A percentile compares a stretch with the other conserved stretches of the same genome.
phyloP scores from a whole-genome alignment of 2,888 invertebrate genomes.

The Cosmia trapezina region DNA sequence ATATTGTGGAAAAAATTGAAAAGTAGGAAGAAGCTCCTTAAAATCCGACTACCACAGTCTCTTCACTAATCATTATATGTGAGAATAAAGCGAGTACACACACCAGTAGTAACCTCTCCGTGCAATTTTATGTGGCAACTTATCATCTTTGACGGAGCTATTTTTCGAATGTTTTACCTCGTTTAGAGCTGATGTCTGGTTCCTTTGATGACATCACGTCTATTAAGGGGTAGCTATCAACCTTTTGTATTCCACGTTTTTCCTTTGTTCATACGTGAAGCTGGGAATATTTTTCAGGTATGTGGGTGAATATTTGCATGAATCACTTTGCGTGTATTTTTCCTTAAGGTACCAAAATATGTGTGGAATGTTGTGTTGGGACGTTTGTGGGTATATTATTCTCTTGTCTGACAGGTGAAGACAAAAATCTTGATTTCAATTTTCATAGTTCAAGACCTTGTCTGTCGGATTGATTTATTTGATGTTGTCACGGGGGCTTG shows the following conservation, averaged over 20 bases:
- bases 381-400: slow-evolving; percentile 22
- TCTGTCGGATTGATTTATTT: background rate
- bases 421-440: slow-evolving; percentile 8
- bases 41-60: background rate
- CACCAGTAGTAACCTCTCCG: slow-evolving; percentile 37
- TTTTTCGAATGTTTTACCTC: slow-evolving; percentile 81
- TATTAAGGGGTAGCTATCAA: slow-evolving; percentile 63
- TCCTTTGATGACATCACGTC: slow-evolving; percentile 77
- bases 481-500: background rate
- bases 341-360: slow-evolving; percentile 32
- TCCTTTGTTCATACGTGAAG: slow-evolving; percentile 60
- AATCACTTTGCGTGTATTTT: slow-evolving; percentile 45
- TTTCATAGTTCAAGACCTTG: background rate
- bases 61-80: background rate
- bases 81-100: slow-evolving; percentile 48
- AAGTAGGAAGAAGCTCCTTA: background rate
- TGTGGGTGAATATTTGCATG: slow-evolving; percentile 55
- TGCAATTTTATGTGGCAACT: slow-evolving; percentile 77
- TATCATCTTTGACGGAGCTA: slow-evolving; percentile 79
- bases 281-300: slow-evolving; percentile 52
- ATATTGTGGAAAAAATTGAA: background rate
- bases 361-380: slow-evolving; percentile 16
- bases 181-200: slow-evolving; percentile 78
- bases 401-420: slow-evolving; percentile 1
- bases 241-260: slow-evolving; percentile 62